Percentiles rank a stretch among this genome's conserved stretches.
Evolutionary conservation across 2,797 vertebrate genomes (phyloP).

Genomic region (Chiloscyllium punctatum): DNA sequence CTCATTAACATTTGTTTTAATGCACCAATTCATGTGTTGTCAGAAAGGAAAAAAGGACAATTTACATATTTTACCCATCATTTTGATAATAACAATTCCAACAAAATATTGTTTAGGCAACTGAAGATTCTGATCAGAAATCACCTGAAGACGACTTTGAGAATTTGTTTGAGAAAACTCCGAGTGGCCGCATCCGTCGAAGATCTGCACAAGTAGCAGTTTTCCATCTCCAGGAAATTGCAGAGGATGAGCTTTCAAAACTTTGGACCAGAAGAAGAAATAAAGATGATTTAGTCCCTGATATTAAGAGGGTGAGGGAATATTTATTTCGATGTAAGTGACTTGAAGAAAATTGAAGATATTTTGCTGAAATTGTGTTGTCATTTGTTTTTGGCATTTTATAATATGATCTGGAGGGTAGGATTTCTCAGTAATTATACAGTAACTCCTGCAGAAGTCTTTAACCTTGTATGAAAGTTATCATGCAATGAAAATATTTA

Average conservation of each 20-base stretch:
- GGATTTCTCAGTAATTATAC: not conserved
- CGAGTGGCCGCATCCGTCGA: constrained; percentile 85
- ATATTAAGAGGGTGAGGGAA: constrained; percentile 80
- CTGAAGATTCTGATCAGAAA: constrained; percentile 51
- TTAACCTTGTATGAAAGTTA: not conserved
- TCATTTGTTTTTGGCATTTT: not conserved
- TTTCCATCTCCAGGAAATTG: constrained; percentile 95
- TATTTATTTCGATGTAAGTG: not conserved
- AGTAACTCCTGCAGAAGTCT: not conserved
- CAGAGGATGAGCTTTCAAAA: constrained; percentile 83
- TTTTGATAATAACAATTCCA: not conserved
- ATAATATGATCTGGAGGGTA: not conserved
- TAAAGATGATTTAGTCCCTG: constrained; percentile 92
- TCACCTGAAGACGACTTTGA: constrained; percentile 52
- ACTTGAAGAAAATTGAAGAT: not conserved
- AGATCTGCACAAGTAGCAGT: constrained; percentile 89
- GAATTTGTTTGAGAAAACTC: constrained; percentile 80
- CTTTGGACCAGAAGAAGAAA: constrained; percentile 91
- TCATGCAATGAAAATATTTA: not conserved
- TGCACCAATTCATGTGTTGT: not conserved
- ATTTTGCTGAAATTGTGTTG: not conserved
- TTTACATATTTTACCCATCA: not conserved
- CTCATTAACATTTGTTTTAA: not conserved
- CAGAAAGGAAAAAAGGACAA: not conserved
- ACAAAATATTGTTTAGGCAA: constrained; percentile 46